Evolutionary conservation across 2,888 invertebrate species (phyloP), one percentile per base, ranked within the genome.

Genomic region (Drosophila vallismaia): DNA sequence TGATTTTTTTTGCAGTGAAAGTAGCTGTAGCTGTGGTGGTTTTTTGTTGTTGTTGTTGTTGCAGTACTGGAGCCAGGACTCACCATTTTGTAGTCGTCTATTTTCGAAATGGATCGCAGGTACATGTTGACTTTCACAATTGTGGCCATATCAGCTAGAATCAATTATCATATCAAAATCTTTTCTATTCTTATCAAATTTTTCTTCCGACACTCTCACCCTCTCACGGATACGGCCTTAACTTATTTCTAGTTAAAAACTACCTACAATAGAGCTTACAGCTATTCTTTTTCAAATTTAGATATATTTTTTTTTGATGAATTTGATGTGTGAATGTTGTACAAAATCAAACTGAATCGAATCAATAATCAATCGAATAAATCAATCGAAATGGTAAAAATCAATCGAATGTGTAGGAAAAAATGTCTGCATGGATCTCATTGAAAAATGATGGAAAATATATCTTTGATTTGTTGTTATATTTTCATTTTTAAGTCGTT

Each of bases 61-160:
- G 52, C 24, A 31, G 64, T 58, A 44, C 49, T 66, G 38, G 44
- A 74, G 60, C 75, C 76, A 68, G 80, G 92, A 97, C 97, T 97
- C 96, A 98, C 98, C 98, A 98, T 98, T 94, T 97, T 97, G 94
- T 97, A 97, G 95, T 98, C 98, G 94, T 98, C 97, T 94, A 98
- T 98, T 96, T 98, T 97, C 95, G 97, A 97, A 94, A 98, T 97
- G 94, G 98, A 98, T 92, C 98, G 95, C 88, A 98, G 96, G 93
- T 95, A 97, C 94, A 98, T 95, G 96, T 98, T 98, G 94, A 98
- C 97, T 92, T 93, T 93, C 91, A 98, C 98, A 93, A 95, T 93
- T 92, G 97, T 97, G 90, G 97, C 95, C 92, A 95, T 95, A 93
- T 95, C 95, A 94, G 94, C 95, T 94, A 94, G 91, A 92, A 91